Conservation (phyloP, 92 coral and sea anemone genomes). For the Parazoanthus swiftii region DNA sequence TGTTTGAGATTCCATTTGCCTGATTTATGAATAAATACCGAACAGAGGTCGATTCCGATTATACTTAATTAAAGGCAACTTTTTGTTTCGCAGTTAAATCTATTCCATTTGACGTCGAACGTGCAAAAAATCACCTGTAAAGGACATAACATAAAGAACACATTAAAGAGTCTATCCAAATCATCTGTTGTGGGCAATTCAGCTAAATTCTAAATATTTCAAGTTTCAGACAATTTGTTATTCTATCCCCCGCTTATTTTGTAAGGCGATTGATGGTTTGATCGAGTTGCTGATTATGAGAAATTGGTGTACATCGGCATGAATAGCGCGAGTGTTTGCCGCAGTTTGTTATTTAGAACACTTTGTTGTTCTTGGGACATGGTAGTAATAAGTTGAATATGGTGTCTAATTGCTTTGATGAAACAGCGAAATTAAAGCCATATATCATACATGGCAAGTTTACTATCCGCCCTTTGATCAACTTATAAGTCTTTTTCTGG, state of each 20-base stretch:
- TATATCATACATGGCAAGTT: constrained; percentile 8
- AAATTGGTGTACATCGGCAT: not conserved
- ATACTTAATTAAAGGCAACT: not conserved
- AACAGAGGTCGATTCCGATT: not conserved
- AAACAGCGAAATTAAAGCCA: constrained; percentile 17
- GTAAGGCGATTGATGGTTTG: constrained; percentile 12
- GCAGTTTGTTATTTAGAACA: not conserved
- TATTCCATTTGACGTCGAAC: too few relatives aligned
- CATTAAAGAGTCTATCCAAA: too few relatives aligned
- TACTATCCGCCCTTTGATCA: constrained; percentile 1
- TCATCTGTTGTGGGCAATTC: not conserved
- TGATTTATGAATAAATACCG: not conserved
- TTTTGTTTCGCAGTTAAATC: not conserved
- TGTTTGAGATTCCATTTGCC: not conserved
- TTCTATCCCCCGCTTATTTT: not conserved
- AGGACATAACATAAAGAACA: too few relatives aligned
- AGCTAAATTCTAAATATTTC: not conserved
- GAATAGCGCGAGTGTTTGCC: not conserved
- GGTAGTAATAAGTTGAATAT: not conserved
- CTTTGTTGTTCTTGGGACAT: not conserved
- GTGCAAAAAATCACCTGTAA: too few relatives aligned
- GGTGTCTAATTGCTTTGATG: not conserved
- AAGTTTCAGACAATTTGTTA: not conserved
- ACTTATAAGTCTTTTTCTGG: not conserved
- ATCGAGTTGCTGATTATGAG: not conserved